A percentile compares a stretch with the other conserved stretches of the same genome.
These are phyloP conservation scores for Diacarnus erythraeanus DNA, from an alignment of 37 sponge, comb jelly and placozoan genomes.

Conservation along the genomic window DNA sequence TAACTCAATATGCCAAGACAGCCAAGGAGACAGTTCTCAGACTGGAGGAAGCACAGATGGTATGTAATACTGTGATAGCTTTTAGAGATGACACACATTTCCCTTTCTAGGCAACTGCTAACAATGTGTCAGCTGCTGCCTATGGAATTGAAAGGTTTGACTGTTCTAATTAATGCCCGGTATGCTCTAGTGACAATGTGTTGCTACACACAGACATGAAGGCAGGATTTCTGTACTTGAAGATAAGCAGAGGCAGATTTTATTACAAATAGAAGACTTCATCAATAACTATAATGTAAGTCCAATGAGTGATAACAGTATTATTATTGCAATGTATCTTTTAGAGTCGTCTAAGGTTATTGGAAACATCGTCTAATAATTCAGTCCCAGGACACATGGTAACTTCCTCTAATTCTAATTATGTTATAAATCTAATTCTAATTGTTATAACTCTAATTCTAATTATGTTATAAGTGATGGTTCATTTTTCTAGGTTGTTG, in stretches of 20 bases:
- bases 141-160: neutral
- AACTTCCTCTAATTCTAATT: neutral
- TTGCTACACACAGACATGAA: neutral
- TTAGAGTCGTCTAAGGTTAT: too few species aligned
- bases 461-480: neutral
- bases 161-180: neutral
- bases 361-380: too few species aligned
- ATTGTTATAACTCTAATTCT: too few species aligned
- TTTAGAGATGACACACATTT: too few species aligned
- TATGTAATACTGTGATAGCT: too few species aligned
- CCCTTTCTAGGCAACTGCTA: neutral
- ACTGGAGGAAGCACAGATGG: too few species aligned
- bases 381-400: neutral
- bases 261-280: neutral
- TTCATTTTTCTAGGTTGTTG: neutral
- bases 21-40: too few species aligned
- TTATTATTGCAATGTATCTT: too few species aligned
- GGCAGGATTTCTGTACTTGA: neutral
- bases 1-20: too few species aligned
- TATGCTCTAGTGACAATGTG: neutral
- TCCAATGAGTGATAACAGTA: neutral
- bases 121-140: neutral
- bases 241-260: neutral
- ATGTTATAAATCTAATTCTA: too few species aligned
- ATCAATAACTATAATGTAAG: slow-evolving; percentile 1